Evolutionary conservation across 2,888 invertebrate genomes (phyloP), one percentile per base, ranked within the genome.

Genomic region (Phortica okadai): DNA sequence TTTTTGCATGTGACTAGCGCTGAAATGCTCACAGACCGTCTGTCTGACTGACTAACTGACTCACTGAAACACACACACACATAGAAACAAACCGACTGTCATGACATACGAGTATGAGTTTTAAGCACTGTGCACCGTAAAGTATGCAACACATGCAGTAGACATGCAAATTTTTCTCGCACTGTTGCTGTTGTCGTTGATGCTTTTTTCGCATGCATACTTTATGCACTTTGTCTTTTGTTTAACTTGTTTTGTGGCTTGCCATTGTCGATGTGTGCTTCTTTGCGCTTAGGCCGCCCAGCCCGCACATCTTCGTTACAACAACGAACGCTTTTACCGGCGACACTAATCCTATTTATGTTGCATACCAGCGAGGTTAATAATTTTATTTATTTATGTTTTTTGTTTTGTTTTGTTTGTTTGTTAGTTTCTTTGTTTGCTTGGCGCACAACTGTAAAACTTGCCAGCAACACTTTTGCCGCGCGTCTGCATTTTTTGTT

Each of bases 291-390:
- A 14, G 2, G 50, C 14, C 50, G 33, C 33, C 33, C 33, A 33
- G 33, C 6, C 50, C 14, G 50, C 50, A 6, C 14, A 14, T 8
- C 50, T 50, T 50, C 56, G 42, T 1, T 33, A 33, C 66, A 7
- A 10, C 14, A 14, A 21, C 8, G 72, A 69, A 41, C 56, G 72
- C 84, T 79, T 79, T 85, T 83, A 80, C 84, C 83, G 85, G 83
- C 86, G 87, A 87, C 87, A 86, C 85, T 86, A 86, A 86, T 86
- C 85, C 85, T 87, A 87, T 86, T 86, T 86, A 87, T 87, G 85
- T 87, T 84, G 83, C 84, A 84, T 79, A 84, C 84, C 86, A 86
- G 84, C 81, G 87, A 83, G 87, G 86, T 87, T 86, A 86, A 86
- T 86, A 86, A 86, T 86, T 86, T 86, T 86, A 86, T 87, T 87